Base-by-base conservation (phyloP, 2,797 vertebrate genomes). In the Phoeniculus purpureus region DNA sequence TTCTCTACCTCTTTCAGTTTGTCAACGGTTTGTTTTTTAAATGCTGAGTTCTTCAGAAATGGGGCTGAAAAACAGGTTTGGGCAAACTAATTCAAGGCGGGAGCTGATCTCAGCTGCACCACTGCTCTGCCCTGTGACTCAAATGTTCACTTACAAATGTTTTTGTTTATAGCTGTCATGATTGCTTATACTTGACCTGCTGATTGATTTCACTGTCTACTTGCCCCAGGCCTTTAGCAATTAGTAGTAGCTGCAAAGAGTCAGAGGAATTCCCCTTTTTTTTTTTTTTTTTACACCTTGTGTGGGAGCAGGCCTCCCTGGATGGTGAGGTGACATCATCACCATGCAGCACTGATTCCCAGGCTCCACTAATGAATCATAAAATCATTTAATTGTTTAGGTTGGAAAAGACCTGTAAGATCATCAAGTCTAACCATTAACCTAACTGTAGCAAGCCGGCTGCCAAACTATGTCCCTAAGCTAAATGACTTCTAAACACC, bases 101-200 rank as follows among this genome's bases (percentile, higher is more conserved):
- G 67, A 80, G 31, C 62, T 45, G 59, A 9, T 72, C 59, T 62
- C n/a, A 43, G 14, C 78, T 31, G 55, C 32, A 55, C 45, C 48
- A 27, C n/a, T 48, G n/a, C 78, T 86, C 78, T 86, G 25, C 45
- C 23, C 34, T 56, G 62, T 83, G 91, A 93, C 56, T 91, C 74
- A 89, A 5, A 87, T 55, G 6, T 89, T 89, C 81, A 66, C 66
- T 85, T 73, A 58, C 1, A 87, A 70, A 31, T 89, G 15, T 75
- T 94, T 89, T 83, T 92, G 87, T 87, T 95, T 94, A 61, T 43
- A 73, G 64, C 52, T 85, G 70, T 89, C 32, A 4, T 29, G 29
- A 87, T n/a, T 75, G 70, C 70, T 90, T 68, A 43, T 72, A 72
- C 51, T 70, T 64, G 50, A 87, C 32, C 27, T 67, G 55, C 67